A percentile compares a stretch with the other conserved stretches of the same genome.
phyloP scores from a whole-genome alignment of 2,888 invertebrate genomes.

The Melitaea athalia region DNA sequence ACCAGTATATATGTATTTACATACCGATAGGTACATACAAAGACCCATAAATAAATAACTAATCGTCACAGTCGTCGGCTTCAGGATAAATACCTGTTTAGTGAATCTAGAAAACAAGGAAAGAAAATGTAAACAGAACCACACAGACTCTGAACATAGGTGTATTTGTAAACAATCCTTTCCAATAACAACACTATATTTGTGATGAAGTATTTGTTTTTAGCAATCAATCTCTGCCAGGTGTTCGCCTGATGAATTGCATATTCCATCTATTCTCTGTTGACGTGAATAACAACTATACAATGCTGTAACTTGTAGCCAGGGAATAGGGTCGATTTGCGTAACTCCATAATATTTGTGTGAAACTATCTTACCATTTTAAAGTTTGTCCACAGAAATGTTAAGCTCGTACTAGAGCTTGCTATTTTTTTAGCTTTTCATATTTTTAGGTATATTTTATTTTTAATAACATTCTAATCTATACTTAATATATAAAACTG shows the following conservation, averaged over 20 bases:
- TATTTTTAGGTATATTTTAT: too few species aligned
- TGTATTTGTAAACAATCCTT: background rate
- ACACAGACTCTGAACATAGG: background rate
- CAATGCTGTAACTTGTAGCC: background rate
- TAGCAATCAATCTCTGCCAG: constrained; percentile 29
- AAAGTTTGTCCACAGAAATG: background rate
- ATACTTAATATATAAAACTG: too few species aligned
- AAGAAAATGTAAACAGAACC: background rate
- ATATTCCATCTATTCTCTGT: constrained; percentile 4
- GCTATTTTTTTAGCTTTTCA: too few species aligned
- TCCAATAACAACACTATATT: background rate
- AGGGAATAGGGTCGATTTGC: background rate
- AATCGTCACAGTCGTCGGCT: too few species aligned
- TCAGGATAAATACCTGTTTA: too few species aligned
- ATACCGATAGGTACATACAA: too few species aligned
- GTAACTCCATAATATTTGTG: background rate
- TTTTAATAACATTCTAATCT: too few species aligned
- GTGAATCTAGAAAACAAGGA: background rate
- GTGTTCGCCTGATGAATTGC: constrained; percentile 24
- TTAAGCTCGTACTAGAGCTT: too few species aligned
- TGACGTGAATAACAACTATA: background rate
- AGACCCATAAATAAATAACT: too few species aligned
- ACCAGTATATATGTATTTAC: too few species aligned
- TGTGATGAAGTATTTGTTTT: constrained; percentile 24
- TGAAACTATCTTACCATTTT: background rate